A percentile compares a stretch with the other conserved stretches of the same genome.
These are phyloP conservation scores for Drosophila ogumai DNA, from an alignment of 1,140 invertebrate genomes.

Conservation along the genomic window DNA sequence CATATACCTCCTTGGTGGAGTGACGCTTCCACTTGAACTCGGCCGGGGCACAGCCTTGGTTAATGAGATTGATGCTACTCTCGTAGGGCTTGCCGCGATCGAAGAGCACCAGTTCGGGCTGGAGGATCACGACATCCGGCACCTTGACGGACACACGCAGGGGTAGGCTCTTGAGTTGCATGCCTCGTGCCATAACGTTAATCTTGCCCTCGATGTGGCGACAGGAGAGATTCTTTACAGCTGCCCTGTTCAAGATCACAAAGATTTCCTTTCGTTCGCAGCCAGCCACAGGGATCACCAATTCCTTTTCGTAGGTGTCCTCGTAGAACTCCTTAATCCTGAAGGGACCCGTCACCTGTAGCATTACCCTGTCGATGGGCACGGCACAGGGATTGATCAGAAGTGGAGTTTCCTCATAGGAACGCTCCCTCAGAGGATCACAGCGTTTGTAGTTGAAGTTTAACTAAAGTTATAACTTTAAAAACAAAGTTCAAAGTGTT, in stretches of 20 bases:
- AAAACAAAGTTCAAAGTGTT: no score
- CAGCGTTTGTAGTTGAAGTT: slow-evolving; percentile 57
- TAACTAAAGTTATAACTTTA: slow-evolving; percentile 5
- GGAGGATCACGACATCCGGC: slow-evolving; percentile 59
- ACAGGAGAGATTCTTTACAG: slow-evolving; percentile 40
- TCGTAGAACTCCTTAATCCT: slow-evolving; percentile 71
- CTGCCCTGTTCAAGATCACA: slow-evolving; percentile 48
- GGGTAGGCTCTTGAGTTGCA: slow-evolving; percentile 31
- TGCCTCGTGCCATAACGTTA: slow-evolving; percentile 31
- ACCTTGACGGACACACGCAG: slow-evolving; percentile 38
- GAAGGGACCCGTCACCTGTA: slow-evolving; percentile 65
- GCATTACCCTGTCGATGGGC: slow-evolving; percentile 18
- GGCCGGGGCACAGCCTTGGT: slow-evolving; percentile 56
- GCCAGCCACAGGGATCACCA: slow-evolving; percentile 21
- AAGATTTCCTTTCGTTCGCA: slow-evolving; percentile 63
- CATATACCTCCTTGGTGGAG: slow-evolving; percentile 34
- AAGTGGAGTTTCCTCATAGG: slow-evolving; percentile 31
- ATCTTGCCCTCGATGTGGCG: slow-evolving; percentile 60
- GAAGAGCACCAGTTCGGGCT: slow-evolving; percentile 66
- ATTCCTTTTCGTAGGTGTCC: slow-evolving; percentile 43
- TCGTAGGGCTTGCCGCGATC: slow-evolving; percentile 38
- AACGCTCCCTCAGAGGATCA: slow-evolving; percentile 49
- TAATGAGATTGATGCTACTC: slow-evolving; percentile 39
- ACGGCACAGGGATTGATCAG: slow-evolving; percentile 42
- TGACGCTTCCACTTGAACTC: slow-evolving; percentile 70